Conservation (phyloP, 2,888 invertebrate genomes). For the Epirrhoe tristata region DNA sequence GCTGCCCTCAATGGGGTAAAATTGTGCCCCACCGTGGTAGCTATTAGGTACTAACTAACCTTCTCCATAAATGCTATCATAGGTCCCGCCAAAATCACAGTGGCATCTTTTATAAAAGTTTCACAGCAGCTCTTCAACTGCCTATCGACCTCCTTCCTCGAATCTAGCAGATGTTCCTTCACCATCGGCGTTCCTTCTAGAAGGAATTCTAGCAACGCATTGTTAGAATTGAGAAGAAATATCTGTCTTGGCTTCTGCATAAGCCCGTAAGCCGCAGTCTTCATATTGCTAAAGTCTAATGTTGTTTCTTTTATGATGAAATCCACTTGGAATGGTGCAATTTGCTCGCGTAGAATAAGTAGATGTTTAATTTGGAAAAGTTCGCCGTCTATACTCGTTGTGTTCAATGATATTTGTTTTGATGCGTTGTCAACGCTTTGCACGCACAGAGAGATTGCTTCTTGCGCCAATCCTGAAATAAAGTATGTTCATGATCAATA, state of each 20-base stretch:
- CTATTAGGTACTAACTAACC: too few species aligned
- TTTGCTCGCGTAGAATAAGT: conserved; percentile 98
- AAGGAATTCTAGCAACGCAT: conserved; percentile 96
- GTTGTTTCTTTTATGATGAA: conserved; percentile 96
- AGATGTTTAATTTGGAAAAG: conserved; percentile 99
- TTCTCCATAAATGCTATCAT: conserved; percentile 90
- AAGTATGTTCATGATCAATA: not conserved
- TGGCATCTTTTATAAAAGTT: conserved; percentile 92
- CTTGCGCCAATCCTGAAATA: conserved; percentile 90
- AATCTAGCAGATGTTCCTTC: conserved; percentile 96
- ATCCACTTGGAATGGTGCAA: conserved; percentile 98
- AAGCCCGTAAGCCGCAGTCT: conserved; percentile 92
- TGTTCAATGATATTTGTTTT: conserved; percentile 90
- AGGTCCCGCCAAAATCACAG: conserved; percentile 90
- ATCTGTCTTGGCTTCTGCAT: conserved; percentile 92
- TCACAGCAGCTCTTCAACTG: conserved; percentile 96
- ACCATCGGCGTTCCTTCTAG: conserved; percentile 97
- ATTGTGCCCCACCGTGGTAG: too few species aligned
- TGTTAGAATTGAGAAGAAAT: conserved; percentile 94
- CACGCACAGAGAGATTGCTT: conserved; percentile 96
- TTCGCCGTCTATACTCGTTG: conserved; percentile 95
- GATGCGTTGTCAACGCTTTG: conserved; percentile 94
- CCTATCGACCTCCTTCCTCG: conserved; percentile 97
- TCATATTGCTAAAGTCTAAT: conserved; percentile 91
- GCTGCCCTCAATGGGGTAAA: too few species aligned